A percentile compares a stretch with the other conserved stretches of the same genome.
These are phyloP conservation scores for Eremobia ochroleuca DNA, from an alignment of 2,888 invertebrate species.

Conservation along the genomic window DNA sequence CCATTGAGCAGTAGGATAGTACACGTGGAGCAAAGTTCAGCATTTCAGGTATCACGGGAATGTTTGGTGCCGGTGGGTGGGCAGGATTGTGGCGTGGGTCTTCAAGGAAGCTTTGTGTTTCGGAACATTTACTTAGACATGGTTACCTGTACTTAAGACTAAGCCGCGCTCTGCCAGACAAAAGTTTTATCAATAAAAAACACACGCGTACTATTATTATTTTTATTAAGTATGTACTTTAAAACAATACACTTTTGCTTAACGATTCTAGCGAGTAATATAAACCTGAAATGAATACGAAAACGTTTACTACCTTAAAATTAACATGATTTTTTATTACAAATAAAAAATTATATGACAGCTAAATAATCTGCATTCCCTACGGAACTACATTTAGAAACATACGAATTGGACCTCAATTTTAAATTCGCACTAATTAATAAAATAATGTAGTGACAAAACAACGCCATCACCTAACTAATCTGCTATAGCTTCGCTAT, in stretches of 20 bases:
- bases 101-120: conserved; percentile 85
- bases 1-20: conserved; percentile 90
- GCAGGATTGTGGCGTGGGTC: conserved; percentile 89
- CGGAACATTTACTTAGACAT: conserved; percentile 74
- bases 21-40: conserved; percentile 86
- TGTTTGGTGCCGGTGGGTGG: conserved; percentile 82
- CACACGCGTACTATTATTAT: conserved; percentile 80
- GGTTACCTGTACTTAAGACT: conserved; percentile 78
- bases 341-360: conserved; percentile 83
- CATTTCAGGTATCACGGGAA: conserved; percentile 88
- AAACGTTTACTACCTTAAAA: conserved; percentile 85
- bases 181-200: conserved; percentile 69
- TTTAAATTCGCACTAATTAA: conserved; percentile 88
- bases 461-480: conserved; percentile 68
- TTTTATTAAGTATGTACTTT: conserved; percentile 88
- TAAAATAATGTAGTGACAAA: conserved; percentile 78
- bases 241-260: conserved; percentile 89
- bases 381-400: conserved; percentile 85
- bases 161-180: conserved; percentile 63
- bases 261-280: conserved; percentile 89
- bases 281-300: conserved; percentile 86
- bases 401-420: conserved; percentile 90
- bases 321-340: conserved; percentile 88
- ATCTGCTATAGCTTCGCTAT: conserved; percentile 70
- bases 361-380: conserved; percentile 75